Evolutionary conservation across 1,140 invertebrate genomes (phyloP), one percentile per base, ranked within the genome.

Genomic region (Eupristina koningsbergeri): DNA sequence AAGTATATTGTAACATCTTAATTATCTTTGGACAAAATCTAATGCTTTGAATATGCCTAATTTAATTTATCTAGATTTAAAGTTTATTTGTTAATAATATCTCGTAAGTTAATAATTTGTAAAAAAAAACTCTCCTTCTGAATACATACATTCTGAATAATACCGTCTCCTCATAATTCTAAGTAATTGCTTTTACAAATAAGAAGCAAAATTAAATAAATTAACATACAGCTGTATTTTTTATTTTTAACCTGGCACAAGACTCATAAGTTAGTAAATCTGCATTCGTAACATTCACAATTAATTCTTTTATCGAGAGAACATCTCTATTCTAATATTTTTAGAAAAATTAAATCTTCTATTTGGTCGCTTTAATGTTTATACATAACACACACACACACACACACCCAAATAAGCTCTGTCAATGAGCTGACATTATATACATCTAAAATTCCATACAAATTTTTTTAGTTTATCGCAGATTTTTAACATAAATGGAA

Each of bases 151-250:
- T n/a, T n/a, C n/a, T n/a, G n/a, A n/a, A n/a, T n/a, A n/a, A n/a
- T n/a, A n/a, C n/a, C n/a, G n/a, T 47, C 71, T 53, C 45, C 50
- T 9, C 6, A 36, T 39, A 69, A 61, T 36, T 74, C 53, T 7
- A 34, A 74, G 69, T 29, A 63, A 50, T 81, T 74, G 67, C 69
- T 63, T 74, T 15, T 31, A 81, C 69, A 81, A 81, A 81, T 36
- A 81, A 11, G 41, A 36, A 45, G 17, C 11, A 36, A 73, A 80
- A 36, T 34, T 50, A 69, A 71, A 71, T 47, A 81, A 13, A 74
- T 69, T n/a, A 17, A 26, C 69, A 45, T n/a, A 19, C 31, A 26
- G 13, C 26, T 5, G 19, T 71, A 22, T 53, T 26, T 31, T 47
- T 26, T 50, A n/a, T n/a, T n/a, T n/a, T 47, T 26, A 15, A 3